These are phyloP conservation scores for Enteromius radiatus DNA, from an alignment of 2,797 vertebrate species.

Conservation along the genomic window DNA sequence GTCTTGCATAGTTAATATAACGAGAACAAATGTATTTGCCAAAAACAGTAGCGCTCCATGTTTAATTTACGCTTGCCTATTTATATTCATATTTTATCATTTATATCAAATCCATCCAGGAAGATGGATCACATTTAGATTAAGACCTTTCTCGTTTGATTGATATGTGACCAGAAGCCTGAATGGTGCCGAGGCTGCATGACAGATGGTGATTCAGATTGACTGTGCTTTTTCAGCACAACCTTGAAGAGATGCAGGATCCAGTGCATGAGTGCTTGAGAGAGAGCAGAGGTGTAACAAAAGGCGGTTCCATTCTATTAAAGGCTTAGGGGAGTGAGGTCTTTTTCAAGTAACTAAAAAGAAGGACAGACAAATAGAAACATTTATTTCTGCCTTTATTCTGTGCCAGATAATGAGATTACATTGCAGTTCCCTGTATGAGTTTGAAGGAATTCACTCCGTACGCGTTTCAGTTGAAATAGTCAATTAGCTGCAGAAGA, in stretches of 20 bases:
- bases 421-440: neutral
- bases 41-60: neutral
- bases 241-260: neutral
- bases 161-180: neutral
- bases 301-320: constrained; percentile 6
- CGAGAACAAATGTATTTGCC: neutral
- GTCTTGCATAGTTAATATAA: neutral
- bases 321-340: constrained; percentile 10
- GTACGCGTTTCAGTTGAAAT: too few relatives aligned
- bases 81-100: too few relatives aligned
- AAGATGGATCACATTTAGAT: neutral
- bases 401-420: neutral
- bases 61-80: too few relatives aligned
- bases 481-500: neutral
- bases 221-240: neutral
- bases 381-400: too few relatives aligned
- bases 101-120: too few relatives aligned
- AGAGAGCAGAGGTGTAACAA: neutral
- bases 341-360: neutral
- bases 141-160: neutral
- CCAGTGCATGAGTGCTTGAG: neutral
- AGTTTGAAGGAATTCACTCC: neutral
- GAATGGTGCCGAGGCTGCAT: neutral
- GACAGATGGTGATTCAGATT: constrained; percentile 11
- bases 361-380: neutral